A percentile compares a stretch with the other conserved stretches of the same genome.
phyloP scores from a whole-genome alignment of 2,113 vertebrate genomes.

The Perca schrenkii region DNA sequence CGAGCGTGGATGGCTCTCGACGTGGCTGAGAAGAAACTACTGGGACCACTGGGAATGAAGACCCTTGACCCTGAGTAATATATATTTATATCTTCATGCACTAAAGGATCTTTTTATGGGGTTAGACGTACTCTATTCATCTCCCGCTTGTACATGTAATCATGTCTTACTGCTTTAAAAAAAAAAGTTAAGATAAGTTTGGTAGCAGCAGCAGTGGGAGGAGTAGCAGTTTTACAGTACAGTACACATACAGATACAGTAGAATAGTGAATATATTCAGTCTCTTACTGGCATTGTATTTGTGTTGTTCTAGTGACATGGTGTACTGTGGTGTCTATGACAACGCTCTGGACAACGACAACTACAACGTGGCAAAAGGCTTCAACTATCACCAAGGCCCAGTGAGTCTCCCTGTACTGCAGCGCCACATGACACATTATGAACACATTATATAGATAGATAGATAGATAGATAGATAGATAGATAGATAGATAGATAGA shows the following conservation, averaged over 20 bases:
- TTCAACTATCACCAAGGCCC: slow-evolving; percentile 99
- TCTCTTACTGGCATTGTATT: not conserved
- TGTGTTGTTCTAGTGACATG: slow-evolving; percentile 74
- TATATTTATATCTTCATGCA: not conserved
- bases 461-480: no score
- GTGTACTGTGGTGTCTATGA: slow-evolving; percentile 89
- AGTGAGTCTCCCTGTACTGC: slow-evolving; percentile 82
- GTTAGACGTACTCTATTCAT: not conserved
- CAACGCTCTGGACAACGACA: slow-evolving; percentile 93
- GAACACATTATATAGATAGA: no score
- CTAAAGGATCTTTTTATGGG: not conserved
- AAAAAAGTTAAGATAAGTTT: not conserved
- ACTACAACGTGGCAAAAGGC: slow-evolving; percentile 93
- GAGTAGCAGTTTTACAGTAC: not conserved
- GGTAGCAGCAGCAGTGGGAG: not conserved
- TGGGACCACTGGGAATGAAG: slow-evolving; percentile 97
- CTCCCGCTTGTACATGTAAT: not conserved
- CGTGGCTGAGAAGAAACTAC: slow-evolving; percentile 90
- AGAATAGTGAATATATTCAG: not conserved
- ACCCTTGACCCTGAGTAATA: slow-evolving; percentile 95
- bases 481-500: no score
- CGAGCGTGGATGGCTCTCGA: slow-evolving; percentile 93
- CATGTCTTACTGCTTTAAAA: not conserved
- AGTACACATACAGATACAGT: no score
- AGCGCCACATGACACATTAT: not conserved